Base-by-base conservation (phyloP, 2,888 invertebrate genomes). In the Coleophora deauratella region DNA sequence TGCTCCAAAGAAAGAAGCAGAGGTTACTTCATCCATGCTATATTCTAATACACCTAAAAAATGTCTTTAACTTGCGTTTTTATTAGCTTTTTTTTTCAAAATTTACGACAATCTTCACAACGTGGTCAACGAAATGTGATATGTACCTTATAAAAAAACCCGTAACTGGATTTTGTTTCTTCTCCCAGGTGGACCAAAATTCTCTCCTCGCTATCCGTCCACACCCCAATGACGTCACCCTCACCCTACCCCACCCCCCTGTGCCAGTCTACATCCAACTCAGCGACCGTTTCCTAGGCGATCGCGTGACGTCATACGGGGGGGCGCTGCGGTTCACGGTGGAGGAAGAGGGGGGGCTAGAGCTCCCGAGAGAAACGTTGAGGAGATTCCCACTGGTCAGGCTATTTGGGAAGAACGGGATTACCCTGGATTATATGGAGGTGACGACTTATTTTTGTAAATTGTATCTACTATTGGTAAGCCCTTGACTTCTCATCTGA, bases 241-340 rank as follows among this genome's bases (percentile, higher is more conserved):
- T 84, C 48, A 60, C 79, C 0, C 62, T 81, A 0, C 81, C 82
- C 10, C 64, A 88, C 88, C 71, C 89, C 62, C 62, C 82, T 0
- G 78, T 74, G 1, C 94, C 95, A 0, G 85, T 96, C 14, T 97
- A 96, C 76, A 94, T 95, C 91, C 90, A 89, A 56, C 79, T 99
- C 11, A 95, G 96, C 0, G 85, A 88, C 9, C 87, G 90, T 40
- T 95, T 97, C 72, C 88, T 93, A 10, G 96, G 96, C 0, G 99
- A 99, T 75, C 86, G 93, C 69, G 91, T 95, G 11, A 88, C 93
- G 47, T 96, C 97, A 14, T 99, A 99, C 74, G 97, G 96, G 21
- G 98, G 98, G 3, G 90, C 90, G 49, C 78, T 99, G 37, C 88
- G 92, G 49, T 97, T 97, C 68, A 87, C 88, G 1, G 89, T 93